Evolutionary conservation across 2,888 invertebrate genomes (phyloP), one percentile per base, ranked within the genome.

Genomic region (Tupiocoris notatus): DNA sequence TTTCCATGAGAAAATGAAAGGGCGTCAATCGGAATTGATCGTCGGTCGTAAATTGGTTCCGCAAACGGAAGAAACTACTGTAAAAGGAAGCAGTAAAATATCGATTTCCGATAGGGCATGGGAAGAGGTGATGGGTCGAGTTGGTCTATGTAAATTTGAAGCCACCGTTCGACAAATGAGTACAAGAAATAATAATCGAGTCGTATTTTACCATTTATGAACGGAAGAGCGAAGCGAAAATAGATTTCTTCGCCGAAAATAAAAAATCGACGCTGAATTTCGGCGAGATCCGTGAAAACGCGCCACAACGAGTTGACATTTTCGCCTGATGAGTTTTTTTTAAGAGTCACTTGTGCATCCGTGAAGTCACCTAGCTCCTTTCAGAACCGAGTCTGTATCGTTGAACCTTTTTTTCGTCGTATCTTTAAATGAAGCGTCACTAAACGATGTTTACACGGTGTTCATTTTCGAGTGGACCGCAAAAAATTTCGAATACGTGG

Each of bases 11-110:
- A 54, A 21, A 67, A 22, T 54, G 23, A 22, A 67, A 56, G 67
- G 22, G 17, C n/a, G 6, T 21, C 67, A 67, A n/a, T 39, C 65
- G 54, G 56, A 67, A 67, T 3, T 21, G 57, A 67, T 67, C 67
- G 67, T 17, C 6, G 39, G 39, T 39, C 39, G 39, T 39, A 39
- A 39, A 39, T 67, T 57, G 56, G 67, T 20, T 56, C n/a, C 57
- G 67, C 67, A 56, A 67, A 67, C 57, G 67, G 67, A 67, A 57
- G 12, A 39, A 39, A 39, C 39, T 7, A 39, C 39, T 39, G 39
- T 21, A 20, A 22, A 17, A 67, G 67, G 67, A 67, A 67, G 67
- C 23, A 56, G 23, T 67, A 67, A 67, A 67, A 20, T 20, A 21
- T 9, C 57, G 22, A 12, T 66, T 20, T 66, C 54, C 16, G 54